Evolutionary conservation across 2,888 invertebrate genomes (phyloP).

Genomic region (Callinectes sapidus): DNA sequence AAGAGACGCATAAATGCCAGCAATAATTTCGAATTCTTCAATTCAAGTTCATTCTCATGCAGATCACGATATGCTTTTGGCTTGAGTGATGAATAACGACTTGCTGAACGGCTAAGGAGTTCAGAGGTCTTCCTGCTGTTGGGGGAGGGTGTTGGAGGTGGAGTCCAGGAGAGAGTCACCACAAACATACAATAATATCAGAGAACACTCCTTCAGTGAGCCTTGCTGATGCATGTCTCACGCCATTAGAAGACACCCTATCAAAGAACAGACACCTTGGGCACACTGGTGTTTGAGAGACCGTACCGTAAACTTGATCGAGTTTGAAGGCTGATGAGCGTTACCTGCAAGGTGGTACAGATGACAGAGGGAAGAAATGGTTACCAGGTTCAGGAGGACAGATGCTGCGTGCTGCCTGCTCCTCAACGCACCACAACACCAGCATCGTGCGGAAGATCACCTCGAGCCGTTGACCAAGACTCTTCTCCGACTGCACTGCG

Average conservation of each 20-base stretch:
- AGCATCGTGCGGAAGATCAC: conserved; percentile 89
- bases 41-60: too few relatives aligned
- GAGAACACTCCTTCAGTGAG: not conserved
- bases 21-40: too few relatives aligned
- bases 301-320: not conserved
- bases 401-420: conserved; percentile 81
- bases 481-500: conserved; percentile 74
- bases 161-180: not conserved
- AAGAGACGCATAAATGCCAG: too few relatives aligned
- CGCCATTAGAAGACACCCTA: not conserved
- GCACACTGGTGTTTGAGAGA: not conserved
- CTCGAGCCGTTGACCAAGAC: conserved; percentile 80
- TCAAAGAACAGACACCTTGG: not conserved
- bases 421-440: conserved; percentile 87
- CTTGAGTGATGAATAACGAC: too few relatives aligned
- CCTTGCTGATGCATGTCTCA: not conserved
- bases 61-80: too few relatives aligned
- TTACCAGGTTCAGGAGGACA: conserved; percentile 62
- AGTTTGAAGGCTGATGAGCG: not conserved
- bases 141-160: not conserved
- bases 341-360: not conserved
- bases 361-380: not conserved
- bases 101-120: too few relatives aligned
- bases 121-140: too few relatives aligned
- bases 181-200: not conserved